A percentile compares a stretch with the other conserved stretches of the same genome.
Conservation (phyloP, 2,113 vertebrate genomes). For the Pteropus alecto region DNA sequence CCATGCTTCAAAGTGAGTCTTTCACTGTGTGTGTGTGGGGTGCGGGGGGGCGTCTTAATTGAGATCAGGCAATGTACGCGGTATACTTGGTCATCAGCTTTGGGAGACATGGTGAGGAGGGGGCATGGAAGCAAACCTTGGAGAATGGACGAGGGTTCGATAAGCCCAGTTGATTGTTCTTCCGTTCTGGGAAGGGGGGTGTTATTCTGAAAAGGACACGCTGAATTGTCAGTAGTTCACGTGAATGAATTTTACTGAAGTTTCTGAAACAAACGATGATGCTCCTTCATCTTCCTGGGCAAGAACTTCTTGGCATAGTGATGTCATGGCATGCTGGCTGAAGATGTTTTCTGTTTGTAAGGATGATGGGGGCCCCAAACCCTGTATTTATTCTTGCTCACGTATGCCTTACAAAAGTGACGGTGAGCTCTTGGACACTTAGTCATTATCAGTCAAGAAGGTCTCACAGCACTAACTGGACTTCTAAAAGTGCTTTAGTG, state of each 20-base stretch:
- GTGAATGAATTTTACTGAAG: background rate
- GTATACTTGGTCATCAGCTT: background rate
- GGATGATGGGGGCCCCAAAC: background rate
- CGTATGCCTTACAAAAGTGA: background rate
- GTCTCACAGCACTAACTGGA: background rate
- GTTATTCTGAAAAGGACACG: background rate
- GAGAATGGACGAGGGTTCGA: background rate
- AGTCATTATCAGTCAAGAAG: background rate
- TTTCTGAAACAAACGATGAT: background rate
- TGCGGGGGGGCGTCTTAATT: background rate
- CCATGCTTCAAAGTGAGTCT: background rate
- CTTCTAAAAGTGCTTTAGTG: background rate
- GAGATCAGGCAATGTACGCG: background rate
- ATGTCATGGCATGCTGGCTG: background rate
- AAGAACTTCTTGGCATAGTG: background rate
- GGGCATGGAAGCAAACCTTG: background rate
- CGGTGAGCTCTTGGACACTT: background rate
- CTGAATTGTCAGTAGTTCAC: background rate
- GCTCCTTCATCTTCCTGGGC: background rate
- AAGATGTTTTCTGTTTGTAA: background rate
- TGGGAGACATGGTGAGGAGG: background rate
- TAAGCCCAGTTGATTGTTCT: background rate
- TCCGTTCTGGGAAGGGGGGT: background rate
- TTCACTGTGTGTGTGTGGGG: background rate
- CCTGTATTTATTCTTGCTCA: background rate